phyloP scores from a whole-genome alignment of 2,888 invertebrate genomes.

The Colostygia pectinataria region DNA sequence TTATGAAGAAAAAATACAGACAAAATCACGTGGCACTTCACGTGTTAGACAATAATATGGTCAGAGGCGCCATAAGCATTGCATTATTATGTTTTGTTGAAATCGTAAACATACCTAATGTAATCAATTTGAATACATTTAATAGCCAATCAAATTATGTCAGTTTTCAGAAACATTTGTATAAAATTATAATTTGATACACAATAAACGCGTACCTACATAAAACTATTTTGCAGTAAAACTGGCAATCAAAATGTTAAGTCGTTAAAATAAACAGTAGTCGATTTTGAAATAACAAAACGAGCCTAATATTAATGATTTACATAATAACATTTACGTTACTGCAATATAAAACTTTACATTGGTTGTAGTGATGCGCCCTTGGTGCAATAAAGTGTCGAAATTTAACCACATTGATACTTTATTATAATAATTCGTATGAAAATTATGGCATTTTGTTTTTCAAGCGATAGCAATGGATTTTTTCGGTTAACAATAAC shows the following conservation, averaged over 20 bases:
- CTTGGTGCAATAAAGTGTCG: neutral
- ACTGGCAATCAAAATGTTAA: slow-evolving; percentile 14
- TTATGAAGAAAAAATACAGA: no score
- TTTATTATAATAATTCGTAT: no score
- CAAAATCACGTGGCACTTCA: no score
- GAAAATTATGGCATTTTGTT: no score
- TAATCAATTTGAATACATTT: slow-evolving; percentile 13
- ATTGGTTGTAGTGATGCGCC: neutral
- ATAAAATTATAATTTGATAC: slow-evolving; percentile 22
- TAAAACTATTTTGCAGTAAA: slow-evolving; percentile 24
- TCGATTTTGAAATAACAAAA: slow-evolving; percentile 10
- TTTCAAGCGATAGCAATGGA: no score
- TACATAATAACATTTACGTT: neutral
- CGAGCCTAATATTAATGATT: neutral
- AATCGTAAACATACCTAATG: neutral
- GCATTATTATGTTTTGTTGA: no score
- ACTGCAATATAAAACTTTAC: neutral
- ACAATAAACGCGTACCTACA: slow-evolving; percentile 5
- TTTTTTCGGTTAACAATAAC: no score
- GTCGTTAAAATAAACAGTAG: slow-evolving; percentile 10
- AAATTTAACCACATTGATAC: no score
- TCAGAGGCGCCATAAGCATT: no score
- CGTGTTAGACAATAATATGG: no score
- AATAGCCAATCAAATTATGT: slow-evolving; percentile 17
- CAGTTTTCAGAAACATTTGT: slow-evolving; percentile 8